A percentile compares a stretch with the other conserved stretches of the same genome.
phyloP scores from a whole-genome alignment of 37 sponge, comb jelly and placozoan species.

The Cladorhizidae sp. region DNA sequence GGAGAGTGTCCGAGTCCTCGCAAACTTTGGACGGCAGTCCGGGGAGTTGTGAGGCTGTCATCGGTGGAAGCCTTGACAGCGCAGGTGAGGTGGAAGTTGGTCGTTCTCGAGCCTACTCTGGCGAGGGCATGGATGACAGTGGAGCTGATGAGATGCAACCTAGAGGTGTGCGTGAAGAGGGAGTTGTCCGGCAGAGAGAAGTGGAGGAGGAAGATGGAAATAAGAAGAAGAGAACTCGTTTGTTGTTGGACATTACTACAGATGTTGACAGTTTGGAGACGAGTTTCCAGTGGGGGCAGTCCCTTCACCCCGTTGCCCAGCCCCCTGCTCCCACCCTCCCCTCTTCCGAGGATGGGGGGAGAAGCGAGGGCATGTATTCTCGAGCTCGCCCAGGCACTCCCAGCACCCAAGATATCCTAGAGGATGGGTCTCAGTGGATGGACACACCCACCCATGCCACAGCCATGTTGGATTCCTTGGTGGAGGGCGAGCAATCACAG shows the following conservation, averaged over 20 bases:
- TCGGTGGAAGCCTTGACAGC: no score
- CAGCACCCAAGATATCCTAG: constrained; percentile 11
- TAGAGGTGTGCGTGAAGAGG: no score
- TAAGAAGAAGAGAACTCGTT: neutral
- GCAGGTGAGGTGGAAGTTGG: no score
- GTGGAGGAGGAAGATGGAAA: constrained; percentile 16
- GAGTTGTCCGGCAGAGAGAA: neutral
- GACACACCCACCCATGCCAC: neutral
- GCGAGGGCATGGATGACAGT: no score
- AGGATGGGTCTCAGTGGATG: constrained; percentile 32
- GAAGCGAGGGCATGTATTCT: neutral
- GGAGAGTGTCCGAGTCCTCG: no score
- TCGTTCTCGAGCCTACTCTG: no score
- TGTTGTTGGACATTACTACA: neutral
- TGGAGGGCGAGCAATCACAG: constrained; percentile 64
- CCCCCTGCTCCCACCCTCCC: neutral
- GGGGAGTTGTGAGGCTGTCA: no score
- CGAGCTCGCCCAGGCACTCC: neutral
- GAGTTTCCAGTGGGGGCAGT: constrained; percentile 35
- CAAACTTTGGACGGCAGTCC: no score
- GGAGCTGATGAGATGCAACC: no score
- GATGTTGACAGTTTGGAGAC: constrained; percentile 33
- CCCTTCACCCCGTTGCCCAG: constrained; percentile 22
- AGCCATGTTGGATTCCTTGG: neutral
- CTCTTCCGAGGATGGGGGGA: neutral